Evolutionary conservation across 2,888 invertebrate species (phyloP).

Genomic region (Nomada fabriciana): DNA sequence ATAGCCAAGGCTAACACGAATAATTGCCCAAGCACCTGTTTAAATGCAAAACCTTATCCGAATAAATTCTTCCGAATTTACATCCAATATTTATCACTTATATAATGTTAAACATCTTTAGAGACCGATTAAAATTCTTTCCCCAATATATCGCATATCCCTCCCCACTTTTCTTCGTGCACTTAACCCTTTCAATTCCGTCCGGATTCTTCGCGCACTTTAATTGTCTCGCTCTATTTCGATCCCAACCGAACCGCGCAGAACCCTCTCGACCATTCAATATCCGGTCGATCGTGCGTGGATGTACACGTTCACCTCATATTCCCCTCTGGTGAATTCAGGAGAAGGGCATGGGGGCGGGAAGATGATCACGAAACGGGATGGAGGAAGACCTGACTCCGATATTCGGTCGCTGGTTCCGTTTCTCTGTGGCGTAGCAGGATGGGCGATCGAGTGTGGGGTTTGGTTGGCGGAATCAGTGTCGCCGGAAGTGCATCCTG

Average conservation of each 20-base stretch:
- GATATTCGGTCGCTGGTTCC: constrained; percentile 70
- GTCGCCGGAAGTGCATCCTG: constrained; percentile 71
- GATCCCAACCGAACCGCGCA: background rate
- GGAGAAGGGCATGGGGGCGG: constrained; percentile 9
- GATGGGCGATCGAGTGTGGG: constrained; percentile 43
- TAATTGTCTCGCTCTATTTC: constrained; percentile 24
- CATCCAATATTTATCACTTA: too few species aligned
- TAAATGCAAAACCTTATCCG: too few species aligned
- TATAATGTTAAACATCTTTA: background rate
- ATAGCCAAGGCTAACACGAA: too few species aligned
- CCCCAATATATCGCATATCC: too few species aligned
- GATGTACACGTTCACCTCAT: constrained; percentile 39
- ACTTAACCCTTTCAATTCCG: background rate
- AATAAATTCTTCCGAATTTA: too few species aligned
- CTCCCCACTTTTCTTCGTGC: background rate
- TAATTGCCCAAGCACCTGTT: too few species aligned
- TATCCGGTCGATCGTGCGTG: constrained; percentile 42
- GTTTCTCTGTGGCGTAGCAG: constrained; percentile 39
- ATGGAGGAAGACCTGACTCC: constrained; percentile 55
- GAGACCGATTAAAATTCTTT: background rate
- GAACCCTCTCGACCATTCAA: constrained; percentile 31
- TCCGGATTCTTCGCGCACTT: constrained; percentile 11
- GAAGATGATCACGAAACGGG: constrained; percentile 48
- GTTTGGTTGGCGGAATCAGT: constrained; percentile 62
- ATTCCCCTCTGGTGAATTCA: constrained; percentile 36